Conservation (phyloP, 2,113 vertebrate species). For the Setophaga kirtlandii region DNA sequence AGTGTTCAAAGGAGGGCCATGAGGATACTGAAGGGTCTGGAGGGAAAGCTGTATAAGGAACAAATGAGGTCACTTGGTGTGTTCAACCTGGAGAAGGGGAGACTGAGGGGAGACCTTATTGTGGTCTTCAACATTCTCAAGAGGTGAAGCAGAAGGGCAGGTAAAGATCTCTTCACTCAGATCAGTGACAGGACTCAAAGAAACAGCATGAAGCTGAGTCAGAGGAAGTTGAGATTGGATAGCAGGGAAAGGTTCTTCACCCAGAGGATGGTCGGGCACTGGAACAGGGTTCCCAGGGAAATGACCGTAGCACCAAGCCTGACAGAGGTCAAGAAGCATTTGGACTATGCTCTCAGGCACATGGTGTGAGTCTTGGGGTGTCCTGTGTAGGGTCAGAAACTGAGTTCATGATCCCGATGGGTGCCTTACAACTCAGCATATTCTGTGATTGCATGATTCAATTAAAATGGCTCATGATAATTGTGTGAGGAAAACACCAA, state of each 20-base stretch:
- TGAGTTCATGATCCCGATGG: background rate
- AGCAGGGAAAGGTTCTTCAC: background rate
- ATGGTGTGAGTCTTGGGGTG: fast-evolving
- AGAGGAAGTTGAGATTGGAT: fast-evolving
- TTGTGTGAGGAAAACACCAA: background rate
- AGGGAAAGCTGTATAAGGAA: fast-evolving
- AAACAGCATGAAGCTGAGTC: background rate
- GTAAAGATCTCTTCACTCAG: background rate
- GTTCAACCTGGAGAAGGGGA: background rate
- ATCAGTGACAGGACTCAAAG: background rate
- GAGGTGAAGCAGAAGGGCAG: background rate
- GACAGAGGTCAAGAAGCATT: fast-evolving
- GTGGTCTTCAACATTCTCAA: background rate
- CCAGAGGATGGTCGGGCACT: fast-evolving
- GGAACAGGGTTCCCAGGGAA: background rate
- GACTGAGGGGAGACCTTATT: background rate
- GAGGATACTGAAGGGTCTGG: background rate
- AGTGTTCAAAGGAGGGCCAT: background rate
- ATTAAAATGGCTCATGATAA: background rate
- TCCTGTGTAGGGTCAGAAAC: background rate
- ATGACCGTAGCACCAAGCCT: background rate
- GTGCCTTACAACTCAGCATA: background rate
- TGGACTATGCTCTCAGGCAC: background rate
- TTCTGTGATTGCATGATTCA: background rate
- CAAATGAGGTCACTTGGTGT: fast-evolving